A percentile compares a stretch with the other conserved stretches of the same genome.
phyloP scores from a whole-genome alignment of 2,113 vertebrate genomes.

The Fregata magnificens region DNA sequence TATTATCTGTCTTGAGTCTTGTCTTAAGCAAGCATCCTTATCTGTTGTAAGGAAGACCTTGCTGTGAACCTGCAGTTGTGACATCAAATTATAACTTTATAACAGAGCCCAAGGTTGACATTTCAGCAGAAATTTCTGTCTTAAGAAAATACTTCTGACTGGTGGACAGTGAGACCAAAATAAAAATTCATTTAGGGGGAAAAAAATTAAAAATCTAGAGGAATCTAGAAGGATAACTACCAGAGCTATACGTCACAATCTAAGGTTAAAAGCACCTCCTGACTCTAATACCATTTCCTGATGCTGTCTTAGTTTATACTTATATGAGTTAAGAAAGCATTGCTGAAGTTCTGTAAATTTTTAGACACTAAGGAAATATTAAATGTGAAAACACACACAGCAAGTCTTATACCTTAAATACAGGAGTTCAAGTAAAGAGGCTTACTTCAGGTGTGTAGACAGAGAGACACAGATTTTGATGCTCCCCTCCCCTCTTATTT shows the following conservation, averaged over 20 bases:
- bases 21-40: neutral
- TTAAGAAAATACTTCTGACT: neutral
- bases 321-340: neutral
- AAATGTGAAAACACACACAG: neutral
- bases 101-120: neutral
- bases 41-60: neutral
- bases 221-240: neutral
- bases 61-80: neutral
- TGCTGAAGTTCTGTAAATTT: neutral
- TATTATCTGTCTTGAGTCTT: neutral
- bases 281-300: neutral
- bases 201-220: neutral
- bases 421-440: neutral
- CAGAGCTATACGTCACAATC: neutral
- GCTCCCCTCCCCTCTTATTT: neutral
- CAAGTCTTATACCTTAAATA: neutral
- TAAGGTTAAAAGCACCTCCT: neutral
- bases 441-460: neutral
- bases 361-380: neutral
- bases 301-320: neutral
- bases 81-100: neutral
- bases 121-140: neutral
- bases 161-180: neutral
- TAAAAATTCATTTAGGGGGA: neutral
- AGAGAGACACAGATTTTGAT: neutral